Evolutionary conservation across 1,140 invertebrate species (phyloP), one percentile per base, ranked within the genome.

Genomic region (Trichonephila inaurata): DNA sequence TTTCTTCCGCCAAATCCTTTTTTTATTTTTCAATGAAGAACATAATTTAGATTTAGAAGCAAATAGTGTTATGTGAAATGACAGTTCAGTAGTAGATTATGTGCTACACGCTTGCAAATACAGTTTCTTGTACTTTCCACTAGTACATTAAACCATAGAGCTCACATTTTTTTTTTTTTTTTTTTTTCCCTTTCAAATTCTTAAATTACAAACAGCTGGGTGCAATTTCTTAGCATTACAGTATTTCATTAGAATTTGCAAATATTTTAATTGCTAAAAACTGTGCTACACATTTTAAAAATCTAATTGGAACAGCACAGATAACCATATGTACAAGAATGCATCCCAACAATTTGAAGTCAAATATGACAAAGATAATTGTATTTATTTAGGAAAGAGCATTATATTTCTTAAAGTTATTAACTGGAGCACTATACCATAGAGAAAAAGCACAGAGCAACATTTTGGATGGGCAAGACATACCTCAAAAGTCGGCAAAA

Each of bases 371-470:
- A 81, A 40, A 90, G 66, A 90, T 90, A 28, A 33, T 58, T 40
- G 40, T 69, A 64, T 44, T 91, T 83, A 61, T 60, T 92, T 21
- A 86, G 61, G 62, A 66, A 83, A 72, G 83, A 77, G 82, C 51
- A 82, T 83, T 72, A 82, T 91, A 91, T 83, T 91, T 83, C 89
- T 64, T n/a, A 83, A 91, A 83, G 21, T 91, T 77, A 64, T 77
- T 90, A 81, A 83, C 77, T 82, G 24, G 91, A 92, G 82, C 12
- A 86, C 60, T 85, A 86, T 85, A 86, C 91, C 83, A 44, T 61
- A 86, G 91, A 92, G 90, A 92, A 92, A 92, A 92, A 92, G 91
- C 91, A 92, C 81, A 92, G 40, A 72, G 82, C 91, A 86, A 92
- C 82, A 92, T 92, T 92, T 92, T 86, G 82, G 82, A 92, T 92